A percentile compares a stretch with the other conserved stretches of the same genome.
phyloP scores from a whole-genome alignment of 2,797 vertebrate species.

The Coranthus polyacanthus region DNA sequence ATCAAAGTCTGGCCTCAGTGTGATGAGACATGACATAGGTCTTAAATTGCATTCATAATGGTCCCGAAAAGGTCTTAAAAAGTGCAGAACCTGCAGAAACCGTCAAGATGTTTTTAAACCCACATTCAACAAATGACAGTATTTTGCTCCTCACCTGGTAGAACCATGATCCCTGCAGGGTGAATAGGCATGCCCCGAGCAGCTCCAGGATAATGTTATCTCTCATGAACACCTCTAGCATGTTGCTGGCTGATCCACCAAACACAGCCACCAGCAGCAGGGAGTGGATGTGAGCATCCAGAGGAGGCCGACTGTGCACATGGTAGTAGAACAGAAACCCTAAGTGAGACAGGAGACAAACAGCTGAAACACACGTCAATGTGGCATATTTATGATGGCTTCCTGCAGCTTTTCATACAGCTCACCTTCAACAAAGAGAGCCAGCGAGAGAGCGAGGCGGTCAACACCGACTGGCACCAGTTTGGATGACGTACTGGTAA shows the following conservation, averaged over 20 bases:
- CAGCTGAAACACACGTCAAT: neutral
- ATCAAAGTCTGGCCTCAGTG: too few relatives aligned
- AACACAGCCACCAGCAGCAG: slow-evolving; percentile 90
- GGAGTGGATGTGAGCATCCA: slow-evolving; percentile 93
- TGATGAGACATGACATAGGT: too few relatives aligned
- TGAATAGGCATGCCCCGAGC: slow-evolving; percentile 82
- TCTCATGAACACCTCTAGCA: slow-evolving; percentile 88
- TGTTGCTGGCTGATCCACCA: slow-evolving; percentile 72
- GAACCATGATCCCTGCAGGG: slow-evolving; percentile 95
- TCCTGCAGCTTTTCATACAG: neutral
- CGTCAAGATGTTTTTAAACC: too few relatives aligned
- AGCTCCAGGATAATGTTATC: slow-evolving; percentile 89
- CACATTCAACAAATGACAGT: neutral
- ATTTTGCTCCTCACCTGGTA: slow-evolving; percentile 88
- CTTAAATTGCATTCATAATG: too few relatives aligned
- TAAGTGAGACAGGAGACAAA: slow-evolving; percentile 58
- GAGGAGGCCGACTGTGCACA: slow-evolving; percentile 82
- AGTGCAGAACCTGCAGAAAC: too few relatives aligned
- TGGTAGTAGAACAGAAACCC: slow-evolving; percentile 96
- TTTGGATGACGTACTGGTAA: slow-evolving; percentile 75
- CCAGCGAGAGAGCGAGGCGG: slow-evolving; percentile 85
- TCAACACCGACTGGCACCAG: slow-evolving; percentile 86
- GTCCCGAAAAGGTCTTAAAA: too few relatives aligned
- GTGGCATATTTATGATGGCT: neutral
- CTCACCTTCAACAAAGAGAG: slow-evolving; percentile 92